Base-by-base conservation (phyloP, 2,113 vertebrate species). In the Apistogramma diplotaenia region DNA sequence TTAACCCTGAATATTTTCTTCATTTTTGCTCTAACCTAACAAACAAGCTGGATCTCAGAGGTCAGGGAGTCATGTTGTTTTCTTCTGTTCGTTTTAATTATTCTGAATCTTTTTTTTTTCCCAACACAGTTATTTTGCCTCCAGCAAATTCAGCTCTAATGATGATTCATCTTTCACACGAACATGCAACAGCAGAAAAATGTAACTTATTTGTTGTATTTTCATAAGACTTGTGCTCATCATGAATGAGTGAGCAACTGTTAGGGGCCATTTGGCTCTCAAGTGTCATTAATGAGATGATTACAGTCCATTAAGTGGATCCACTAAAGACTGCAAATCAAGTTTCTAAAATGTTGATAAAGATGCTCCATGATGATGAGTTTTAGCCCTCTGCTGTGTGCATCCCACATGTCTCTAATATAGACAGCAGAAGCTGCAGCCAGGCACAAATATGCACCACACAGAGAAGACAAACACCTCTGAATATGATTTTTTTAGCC, bases 291-390 rank as follows among this genome's bases (percentile, higher is more conserved):
- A 67, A 46, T 46, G 37, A 67, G 62, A 29, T 49, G 23, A 67
- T 19, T 49, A 46, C 2, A 67, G 62, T 12, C 16, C 3, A 4
- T 29, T 19, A 67, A 2, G 5, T 46, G 40, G 46, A 19, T 7
- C 61, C 62, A 4, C 62, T 12, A 16, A 29, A 0, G 40, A 19
- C 40, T 49, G 23, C 40, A 70, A 67, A 67, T 49, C 40, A 46
- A 1, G 5, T 0, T 0, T 43, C 23, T 46, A 19, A 0, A 0
- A 19, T 49, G 11, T 19, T 19, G 62, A 49, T 29, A 19, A 29
- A 70, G 40, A 29, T 29, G 23, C 40, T 70, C 5, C 23, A 0
- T 5, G 0, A 70, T 37, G 2, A 9, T 46, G 21, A 65, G 13
- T 8, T 15, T 0, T 18, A 43, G 21, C 61, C 37, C 15, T 37